Conservation (phyloP, 64 coral and sea anemone genomes). For the Hydrozoanthus tunicans region DNA sequence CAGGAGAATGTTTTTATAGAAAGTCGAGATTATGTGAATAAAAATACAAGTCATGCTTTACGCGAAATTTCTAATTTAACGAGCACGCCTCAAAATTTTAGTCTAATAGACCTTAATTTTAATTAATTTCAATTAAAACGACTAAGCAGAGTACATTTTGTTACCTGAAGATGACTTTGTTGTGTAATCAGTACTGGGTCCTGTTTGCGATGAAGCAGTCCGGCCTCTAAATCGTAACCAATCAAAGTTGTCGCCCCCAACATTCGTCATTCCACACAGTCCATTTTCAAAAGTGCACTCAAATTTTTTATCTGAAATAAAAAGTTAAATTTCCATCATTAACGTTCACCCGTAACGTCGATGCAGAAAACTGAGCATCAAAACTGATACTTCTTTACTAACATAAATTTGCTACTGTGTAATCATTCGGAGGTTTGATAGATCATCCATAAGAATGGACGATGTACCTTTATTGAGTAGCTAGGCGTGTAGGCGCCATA, state of each 20-base stretch:
- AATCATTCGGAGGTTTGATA: background rate
- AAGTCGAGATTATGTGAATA: too few species aligned
- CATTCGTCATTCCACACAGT: conserved; percentile 74
- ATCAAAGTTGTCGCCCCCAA: conserved; percentile 79
- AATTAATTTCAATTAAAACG: too few species aligned
- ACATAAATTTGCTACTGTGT: background rate
- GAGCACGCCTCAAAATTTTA: too few species aligned
- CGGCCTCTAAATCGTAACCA: conserved; percentile 59
- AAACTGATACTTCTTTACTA: background rate
- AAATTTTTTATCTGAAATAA: background rate
- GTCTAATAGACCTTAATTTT: too few species aligned
- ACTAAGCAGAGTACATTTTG: too few species aligned
- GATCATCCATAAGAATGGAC: too few species aligned
- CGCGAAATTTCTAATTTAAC: too few species aligned
- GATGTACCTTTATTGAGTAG: too few species aligned
- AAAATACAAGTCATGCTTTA: too few species aligned
- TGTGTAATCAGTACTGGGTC: conserved; percentile 69
- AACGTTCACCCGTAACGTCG: background rate
- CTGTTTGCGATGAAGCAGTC: conserved; percentile 61
- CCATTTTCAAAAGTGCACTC: conserved; percentile 91
- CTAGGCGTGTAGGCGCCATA: too few species aligned
- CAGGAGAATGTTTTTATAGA: too few species aligned
- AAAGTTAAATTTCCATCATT: background rate
- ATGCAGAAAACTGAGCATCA: background rate
- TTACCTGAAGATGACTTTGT: background rate